These are phyloP conservation scores for Drosophila aff. DNA, from an alignment of 1,140 invertebrate species.

Conservation along the genomic window DNA sequence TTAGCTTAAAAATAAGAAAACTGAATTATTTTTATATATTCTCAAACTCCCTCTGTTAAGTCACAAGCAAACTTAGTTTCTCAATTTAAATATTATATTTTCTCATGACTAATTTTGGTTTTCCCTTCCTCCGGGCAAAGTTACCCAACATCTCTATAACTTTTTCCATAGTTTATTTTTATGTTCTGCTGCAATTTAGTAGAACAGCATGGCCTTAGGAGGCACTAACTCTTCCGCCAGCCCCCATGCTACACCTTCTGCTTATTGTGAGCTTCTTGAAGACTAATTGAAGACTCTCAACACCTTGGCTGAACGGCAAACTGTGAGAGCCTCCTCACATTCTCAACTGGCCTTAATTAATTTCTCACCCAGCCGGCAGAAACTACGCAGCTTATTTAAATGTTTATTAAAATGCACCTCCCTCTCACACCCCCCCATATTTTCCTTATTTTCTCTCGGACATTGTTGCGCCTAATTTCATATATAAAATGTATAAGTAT, in stretches of 20 bases:
- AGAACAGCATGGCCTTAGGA: conserved; percentile 40
- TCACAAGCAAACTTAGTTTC: neutral
- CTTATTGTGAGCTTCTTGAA: conserved; percentile 6
- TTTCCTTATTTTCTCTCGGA: conserved; percentile 11
- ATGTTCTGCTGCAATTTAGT: conserved; percentile 50
- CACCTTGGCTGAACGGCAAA: conserved; percentile 28
- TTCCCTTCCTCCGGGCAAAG: neutral
- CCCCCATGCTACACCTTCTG: no score
- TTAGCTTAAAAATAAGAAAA: neutral
- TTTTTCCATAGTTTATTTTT: conserved; percentile 50
- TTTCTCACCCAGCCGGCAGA: conserved; percentile 47
- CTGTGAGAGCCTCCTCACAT: conserved; percentile 42
- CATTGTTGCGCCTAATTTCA: conserved; percentile 57
- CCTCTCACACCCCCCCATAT: neutral
- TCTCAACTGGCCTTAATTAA: conserved; percentile 42
- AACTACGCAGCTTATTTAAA: conserved; percentile 58
- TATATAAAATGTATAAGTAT: conserved; percentile 31
- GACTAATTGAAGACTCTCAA: conserved; percentile 57
- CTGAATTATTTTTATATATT: neutral
- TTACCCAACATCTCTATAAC: conserved; percentile 22
- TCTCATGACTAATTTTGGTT: conserved; percentile 13
- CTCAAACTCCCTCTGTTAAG: neutral
- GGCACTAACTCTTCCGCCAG: conserved; percentile 18
- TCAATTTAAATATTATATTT: conserved; percentile 11
- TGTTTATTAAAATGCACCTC: conserved; percentile 47